Evolutionary conservation across 2,113 vertebrate genomes (phyloP).

Genomic region (Ranitomeya variabilis): DNA sequence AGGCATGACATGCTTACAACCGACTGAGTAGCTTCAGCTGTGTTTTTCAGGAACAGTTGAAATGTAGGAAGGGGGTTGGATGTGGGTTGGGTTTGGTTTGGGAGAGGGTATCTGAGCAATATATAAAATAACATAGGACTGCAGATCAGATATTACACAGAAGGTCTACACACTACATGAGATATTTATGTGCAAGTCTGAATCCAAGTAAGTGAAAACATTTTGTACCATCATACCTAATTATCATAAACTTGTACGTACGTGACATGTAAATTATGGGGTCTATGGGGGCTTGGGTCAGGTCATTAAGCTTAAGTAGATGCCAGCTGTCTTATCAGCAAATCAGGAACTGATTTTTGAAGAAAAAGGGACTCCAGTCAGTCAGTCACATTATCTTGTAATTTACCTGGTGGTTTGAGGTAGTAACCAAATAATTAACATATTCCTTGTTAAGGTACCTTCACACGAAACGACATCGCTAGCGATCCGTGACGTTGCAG

Average conservation of each 20-base stretch:
- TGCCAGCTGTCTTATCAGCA: too few relatives aligned
- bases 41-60: background rate
- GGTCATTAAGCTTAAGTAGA: too few relatives aligned
- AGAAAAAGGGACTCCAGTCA: too few relatives aligned
- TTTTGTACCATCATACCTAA: background rate
- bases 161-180: background rate
- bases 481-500: too few relatives aligned
- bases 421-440: too few relatives aligned
- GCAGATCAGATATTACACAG: background rate
- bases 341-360: too few relatives aligned
- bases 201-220: background rate
- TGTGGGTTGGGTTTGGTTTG: background rate
- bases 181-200: background rate
- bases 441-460: too few relatives aligned
- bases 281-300: too few relatives aligned
- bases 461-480: too few relatives aligned
- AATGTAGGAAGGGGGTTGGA: background rate
- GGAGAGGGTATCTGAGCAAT: too few relatives aligned
- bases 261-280: background rate
- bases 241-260: background rate
- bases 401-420: too few relatives aligned
- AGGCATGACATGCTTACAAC: background rate
- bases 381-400: too few relatives aligned
- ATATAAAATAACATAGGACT: background rate
- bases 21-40: background rate